phyloP scores from a whole-genome alignment of 1,140 invertebrate species.

The Mamestra configurata region DNA sequence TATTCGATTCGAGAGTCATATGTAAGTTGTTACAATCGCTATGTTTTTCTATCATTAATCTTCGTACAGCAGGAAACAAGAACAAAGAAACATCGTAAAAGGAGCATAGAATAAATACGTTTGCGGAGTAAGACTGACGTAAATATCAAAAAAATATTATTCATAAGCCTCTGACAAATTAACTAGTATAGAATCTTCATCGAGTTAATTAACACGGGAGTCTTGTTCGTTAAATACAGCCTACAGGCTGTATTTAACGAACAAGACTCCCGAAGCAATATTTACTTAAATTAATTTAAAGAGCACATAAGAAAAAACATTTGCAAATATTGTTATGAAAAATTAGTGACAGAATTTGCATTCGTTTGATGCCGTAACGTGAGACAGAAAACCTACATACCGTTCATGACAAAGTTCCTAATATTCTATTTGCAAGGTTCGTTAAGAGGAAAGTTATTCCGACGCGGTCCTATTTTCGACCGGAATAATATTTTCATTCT shows the following conservation, averaged over 20 bases:
- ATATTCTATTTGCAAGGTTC: not conserved
- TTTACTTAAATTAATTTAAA: not conserved
- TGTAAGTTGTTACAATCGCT: slow-evolving; percentile 7
- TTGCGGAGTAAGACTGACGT: slow-evolving; percentile 8
- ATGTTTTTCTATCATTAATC: slow-evolving; percentile 5
- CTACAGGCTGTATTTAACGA: too few relatives aligned
- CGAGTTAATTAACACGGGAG: slow-evolving; percentile 4
- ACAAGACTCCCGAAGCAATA: too few relatives aligned
- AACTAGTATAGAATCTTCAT: slow-evolving; percentile 29
- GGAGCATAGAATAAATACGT: not conserved
- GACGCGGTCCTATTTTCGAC: not conserved
- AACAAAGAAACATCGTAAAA: slow-evolving; percentile 18
- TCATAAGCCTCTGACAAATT: not conserved
- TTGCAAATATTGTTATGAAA: not conserved
- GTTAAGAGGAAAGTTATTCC: not conserved
- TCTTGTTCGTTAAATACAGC: slow-evolving; percentile 9
- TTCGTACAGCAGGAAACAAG: slow-evolving; percentile 5
- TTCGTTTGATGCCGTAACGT: not conserved
- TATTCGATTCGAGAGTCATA: slow-evolving; percentile 36
- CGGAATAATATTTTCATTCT: not conserved
- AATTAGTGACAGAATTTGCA: not conserved
- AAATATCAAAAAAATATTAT: slow-evolving; percentile 22
- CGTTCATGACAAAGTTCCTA: not conserved
- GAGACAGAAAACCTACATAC: not conserved
- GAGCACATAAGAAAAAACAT: not conserved